A percentile compares a stretch with the other conserved stretches of the same genome.
phyloP scores from a whole-genome alignment of 1,140 invertebrate genomes.

The Diabrotica undecimpunctata region DNA sequence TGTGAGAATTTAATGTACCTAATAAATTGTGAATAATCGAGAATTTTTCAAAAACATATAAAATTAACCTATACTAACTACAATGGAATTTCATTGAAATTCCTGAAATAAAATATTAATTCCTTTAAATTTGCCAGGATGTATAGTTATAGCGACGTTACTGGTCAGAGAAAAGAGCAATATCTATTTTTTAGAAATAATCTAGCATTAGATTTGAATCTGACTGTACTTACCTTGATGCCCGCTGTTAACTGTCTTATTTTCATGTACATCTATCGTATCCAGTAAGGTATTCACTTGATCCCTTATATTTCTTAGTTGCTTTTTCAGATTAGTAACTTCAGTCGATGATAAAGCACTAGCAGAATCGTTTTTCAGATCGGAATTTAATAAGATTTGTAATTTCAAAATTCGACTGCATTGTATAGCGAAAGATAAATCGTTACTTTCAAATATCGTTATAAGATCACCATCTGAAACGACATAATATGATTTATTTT shows the following conservation, averaged over 20 bases:
- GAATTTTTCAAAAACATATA: too few species aligned
- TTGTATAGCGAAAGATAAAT: slow-evolving; percentile 70
- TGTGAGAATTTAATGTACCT: too few species aligned
- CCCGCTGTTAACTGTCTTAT: slow-evolving; percentile 7
- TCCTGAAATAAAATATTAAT: too few species aligned
- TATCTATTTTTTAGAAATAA: too few species aligned
- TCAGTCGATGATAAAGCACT: slow-evolving; percentile 40
- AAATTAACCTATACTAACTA: too few species aligned
- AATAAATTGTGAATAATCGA: too few species aligned
- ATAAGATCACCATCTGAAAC: slow-evolving; percentile 69
- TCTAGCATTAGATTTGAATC: too few species aligned
- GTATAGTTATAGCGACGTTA: too few species aligned
- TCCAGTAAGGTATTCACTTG: slow-evolving; percentile 58
- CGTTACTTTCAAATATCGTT: slow-evolving; percentile 72
- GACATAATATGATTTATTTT: neutral
- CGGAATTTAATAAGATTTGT: slow-evolving; percentile 55
- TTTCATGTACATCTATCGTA: slow-evolving; percentile 15
- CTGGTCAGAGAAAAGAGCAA: too few species aligned
- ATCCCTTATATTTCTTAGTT: slow-evolving; percentile 59
- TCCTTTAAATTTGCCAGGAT: too few species aligned
- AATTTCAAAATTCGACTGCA: slow-evolving; percentile 67
- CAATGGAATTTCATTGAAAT: too few species aligned
- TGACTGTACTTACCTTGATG: slow-evolving; percentile 1
- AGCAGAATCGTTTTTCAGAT: slow-evolving; percentile 34
- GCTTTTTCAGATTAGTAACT: slow-evolving; percentile 52